These are phyloP conservation scores for Cuculus canorus DNA, from an alignment of 2,797 vertebrate genomes.

Conservation along the genomic window DNA sequence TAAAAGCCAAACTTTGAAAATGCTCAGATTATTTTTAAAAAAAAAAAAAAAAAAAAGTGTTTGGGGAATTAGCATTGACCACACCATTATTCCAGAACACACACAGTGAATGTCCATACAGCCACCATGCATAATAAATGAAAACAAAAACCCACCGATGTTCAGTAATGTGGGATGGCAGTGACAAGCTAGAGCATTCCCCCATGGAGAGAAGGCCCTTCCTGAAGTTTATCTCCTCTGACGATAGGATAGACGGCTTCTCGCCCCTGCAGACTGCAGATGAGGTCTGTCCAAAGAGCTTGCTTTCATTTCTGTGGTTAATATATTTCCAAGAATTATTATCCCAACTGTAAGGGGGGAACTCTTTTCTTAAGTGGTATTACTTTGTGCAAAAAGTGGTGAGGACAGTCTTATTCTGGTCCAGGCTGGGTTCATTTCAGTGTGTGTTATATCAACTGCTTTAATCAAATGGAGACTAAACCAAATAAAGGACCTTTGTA, in stretches of 20 bases:
- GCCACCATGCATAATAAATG: background rate
- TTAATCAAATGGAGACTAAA: background rate
- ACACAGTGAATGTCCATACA: background rate
- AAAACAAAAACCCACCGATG: background rate
- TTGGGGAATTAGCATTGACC: conserved; percentile 30
- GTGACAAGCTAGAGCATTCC: background rate
- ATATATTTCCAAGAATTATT: background rate
- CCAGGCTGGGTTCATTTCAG: background rate
- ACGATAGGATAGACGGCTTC: background rate
- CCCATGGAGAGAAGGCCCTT: background rate
- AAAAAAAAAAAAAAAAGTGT: background rate
- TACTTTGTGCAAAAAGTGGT: background rate
- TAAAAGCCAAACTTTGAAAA: background rate
- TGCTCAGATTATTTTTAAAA: background rate
- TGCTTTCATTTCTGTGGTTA: background rate
- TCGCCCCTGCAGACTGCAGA: background rate
- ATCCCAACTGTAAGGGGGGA: background rate
- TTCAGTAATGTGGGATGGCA: conserved; percentile 31
- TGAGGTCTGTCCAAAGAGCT: background rate
- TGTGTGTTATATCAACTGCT: background rate
- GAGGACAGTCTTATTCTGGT: background rate
- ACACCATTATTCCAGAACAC: conserved; percentile 15
- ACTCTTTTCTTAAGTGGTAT: background rate
- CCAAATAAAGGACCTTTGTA: background rate
- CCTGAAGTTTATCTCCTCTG: background rate